These are phyloP conservation scores for Serilophus lunatus DNA, from an alignment of 2,113 vertebrate genomes.

Conservation along the genomic window DNA sequence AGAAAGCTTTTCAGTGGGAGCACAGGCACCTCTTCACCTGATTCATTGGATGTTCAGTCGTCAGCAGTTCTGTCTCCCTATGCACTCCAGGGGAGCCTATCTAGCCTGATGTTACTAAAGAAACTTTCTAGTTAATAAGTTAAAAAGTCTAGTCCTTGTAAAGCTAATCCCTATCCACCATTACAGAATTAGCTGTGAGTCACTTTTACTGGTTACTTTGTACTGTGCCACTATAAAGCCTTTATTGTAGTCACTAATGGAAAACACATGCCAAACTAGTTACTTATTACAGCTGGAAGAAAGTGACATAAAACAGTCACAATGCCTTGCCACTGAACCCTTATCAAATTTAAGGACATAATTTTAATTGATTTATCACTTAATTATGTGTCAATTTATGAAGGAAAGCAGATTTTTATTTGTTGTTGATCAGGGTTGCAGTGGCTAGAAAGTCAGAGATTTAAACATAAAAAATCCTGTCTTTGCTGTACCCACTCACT, in stretches of 20 bases:
- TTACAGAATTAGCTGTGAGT: neutral
- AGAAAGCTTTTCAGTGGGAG: neutral
- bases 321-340: conserved; percentile 30
- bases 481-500: neutral
- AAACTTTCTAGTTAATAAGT: neutral
- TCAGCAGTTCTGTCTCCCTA: neutral
- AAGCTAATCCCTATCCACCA: neutral
- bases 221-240: conserved; percentile 31
- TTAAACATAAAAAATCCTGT: neutral
- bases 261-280: conserved; percentile 60
- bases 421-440: neutral
- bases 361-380: conserved; percentile 69
- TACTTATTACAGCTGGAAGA: conserved; percentile 43
- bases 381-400: conserved; percentile 65
- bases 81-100: neutral
- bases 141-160: neutral
- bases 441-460: neutral
- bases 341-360: conserved; percentile 42
- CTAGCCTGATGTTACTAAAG: neutral
- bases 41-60: neutral
- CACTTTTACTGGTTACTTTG: conserved; percentile 22
- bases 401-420: conserved; percentile 41
- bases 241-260: conserved; percentile 58
- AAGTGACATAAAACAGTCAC: conserved; percentile 59
- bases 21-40: neutral